A percentile compares a stretch with the other conserved stretches of the same genome.
These are phyloP conservation scores for Pardalotus punctatus DNA, from an alignment of 2,113 vertebrate genomes.

Conservation along the genomic window DNA sequence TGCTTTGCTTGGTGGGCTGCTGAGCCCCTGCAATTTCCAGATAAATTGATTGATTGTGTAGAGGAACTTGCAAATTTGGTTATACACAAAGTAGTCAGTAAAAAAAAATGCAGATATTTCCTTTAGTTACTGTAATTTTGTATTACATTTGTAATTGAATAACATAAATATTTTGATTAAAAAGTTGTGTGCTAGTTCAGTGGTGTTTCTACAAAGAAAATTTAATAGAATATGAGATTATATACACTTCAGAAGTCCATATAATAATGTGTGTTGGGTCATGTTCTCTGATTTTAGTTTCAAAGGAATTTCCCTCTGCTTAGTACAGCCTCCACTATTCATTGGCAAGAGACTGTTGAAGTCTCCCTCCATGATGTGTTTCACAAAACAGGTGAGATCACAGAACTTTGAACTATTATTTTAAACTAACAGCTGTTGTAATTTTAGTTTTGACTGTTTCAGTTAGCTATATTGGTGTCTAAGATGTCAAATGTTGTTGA, in stretches of 20 bases:
- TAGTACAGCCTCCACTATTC: background rate
- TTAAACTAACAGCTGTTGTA: background rate
- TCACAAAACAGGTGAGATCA: background rate
- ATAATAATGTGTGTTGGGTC: background rate
- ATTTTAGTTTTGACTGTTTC: background rate
- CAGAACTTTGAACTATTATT: background rate
- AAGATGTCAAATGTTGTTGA: background rate
- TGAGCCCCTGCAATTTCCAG: background rate
- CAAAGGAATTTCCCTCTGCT: background rate
- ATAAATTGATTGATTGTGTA: background rate
- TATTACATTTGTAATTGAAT: background rate
- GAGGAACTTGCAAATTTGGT: background rate
- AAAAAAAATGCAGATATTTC: background rate
- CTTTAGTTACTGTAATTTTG: background rate
- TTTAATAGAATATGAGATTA: background rate
- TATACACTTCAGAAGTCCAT: background rate
- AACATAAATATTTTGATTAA: background rate
- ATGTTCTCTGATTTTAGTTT: background rate
- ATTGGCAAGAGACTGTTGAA: background rate
- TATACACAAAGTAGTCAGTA: background rate
- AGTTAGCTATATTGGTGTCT: background rate
- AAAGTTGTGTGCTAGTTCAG: background rate
- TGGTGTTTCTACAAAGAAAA: background rate
- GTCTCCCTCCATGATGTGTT: background rate
- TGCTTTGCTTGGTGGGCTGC: background rate